These are phyloP conservation scores for Promerops cafer DNA, from an alignment of 2,113 vertebrate genomes.

Conservation along the genomic window DNA sequence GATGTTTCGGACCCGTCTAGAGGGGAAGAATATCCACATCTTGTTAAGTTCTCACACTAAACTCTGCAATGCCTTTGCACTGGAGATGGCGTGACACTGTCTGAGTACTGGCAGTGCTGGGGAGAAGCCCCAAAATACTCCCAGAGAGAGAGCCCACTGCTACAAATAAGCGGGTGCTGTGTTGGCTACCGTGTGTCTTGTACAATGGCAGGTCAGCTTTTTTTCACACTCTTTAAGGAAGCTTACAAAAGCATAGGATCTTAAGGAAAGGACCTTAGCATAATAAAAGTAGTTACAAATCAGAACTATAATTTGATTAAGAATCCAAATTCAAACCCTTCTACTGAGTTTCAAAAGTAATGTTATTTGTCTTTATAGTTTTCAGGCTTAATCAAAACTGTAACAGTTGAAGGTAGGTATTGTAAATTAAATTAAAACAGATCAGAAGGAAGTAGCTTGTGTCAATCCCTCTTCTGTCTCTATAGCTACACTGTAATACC, in stretches of 20 bases:
- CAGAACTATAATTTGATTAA: background rate
- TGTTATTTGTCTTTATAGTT: background rate
- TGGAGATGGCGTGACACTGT: background rate
- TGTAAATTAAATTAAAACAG: background rate
- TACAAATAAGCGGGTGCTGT: background rate
- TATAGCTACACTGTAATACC: background rate
- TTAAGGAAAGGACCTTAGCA: background rate
- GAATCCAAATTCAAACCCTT: background rate
- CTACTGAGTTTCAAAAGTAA: background rate
- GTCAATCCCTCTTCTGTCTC: background rate
- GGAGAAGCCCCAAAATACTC: background rate
- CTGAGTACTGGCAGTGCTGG: background rate
- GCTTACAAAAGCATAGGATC: background rate
- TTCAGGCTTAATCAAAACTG: background rate
- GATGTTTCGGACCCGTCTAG: conserved; percentile 71
- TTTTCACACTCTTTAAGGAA: background rate
- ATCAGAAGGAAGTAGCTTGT: background rate
- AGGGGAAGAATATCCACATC: background rate
- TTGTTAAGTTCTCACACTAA: background rate
- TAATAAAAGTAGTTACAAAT: background rate
- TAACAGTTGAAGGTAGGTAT: background rate
- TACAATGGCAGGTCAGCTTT: background rate
- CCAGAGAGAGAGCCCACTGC: background rate
- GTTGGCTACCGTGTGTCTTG: background rate
- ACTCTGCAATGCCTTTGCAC: background rate